These are phyloP conservation scores for Tenualosa ilisha DNA, from an alignment of 2,797 vertebrate genomes.

Conservation along the genomic window DNA sequence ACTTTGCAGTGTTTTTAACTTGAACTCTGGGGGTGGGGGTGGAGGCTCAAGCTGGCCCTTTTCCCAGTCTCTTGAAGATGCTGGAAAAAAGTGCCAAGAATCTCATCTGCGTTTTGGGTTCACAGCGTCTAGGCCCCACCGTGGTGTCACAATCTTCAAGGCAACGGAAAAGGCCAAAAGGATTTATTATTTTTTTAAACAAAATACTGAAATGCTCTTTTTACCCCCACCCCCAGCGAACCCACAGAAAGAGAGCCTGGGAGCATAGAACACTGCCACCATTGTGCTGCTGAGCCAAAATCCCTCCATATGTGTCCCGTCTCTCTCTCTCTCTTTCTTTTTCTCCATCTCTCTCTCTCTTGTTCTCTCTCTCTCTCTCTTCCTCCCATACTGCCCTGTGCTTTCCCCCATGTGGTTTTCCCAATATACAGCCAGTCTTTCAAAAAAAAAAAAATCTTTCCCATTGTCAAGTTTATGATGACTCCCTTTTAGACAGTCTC, in stretches of 20 bases:
- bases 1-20: slow-evolving; percentile 65
- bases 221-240: slow-evolving; percentile 51
- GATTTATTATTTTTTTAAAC: slow-evolving; percentile 55
- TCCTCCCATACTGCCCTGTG: slow-evolving; percentile 49
- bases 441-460: slow-evolving; percentile 3
- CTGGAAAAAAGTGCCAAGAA: slow-evolving; percentile 59
- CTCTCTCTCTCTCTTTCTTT: slow-evolving; percentile 39
- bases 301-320: slow-evolving; percentile 63
- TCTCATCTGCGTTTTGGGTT: slow-evolving; percentile 66
- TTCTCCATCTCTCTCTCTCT: not conserved
- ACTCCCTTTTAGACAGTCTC: not conserved
- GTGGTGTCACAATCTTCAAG: slow-evolving; percentile 70
- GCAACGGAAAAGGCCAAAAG: slow-evolving; percentile 61
- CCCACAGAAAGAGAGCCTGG: slow-evolving; percentile 56
- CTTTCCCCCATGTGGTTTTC: slow-evolving; percentile 55
- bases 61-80: slow-evolving; percentile 61
- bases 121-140: slow-evolving; percentile 68
- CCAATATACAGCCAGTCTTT: slow-evolving; percentile 15
- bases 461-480: not conserved
- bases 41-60: slow-evolving; percentile 70
- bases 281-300: slow-evolving; percentile 64
- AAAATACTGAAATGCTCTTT: slow-evolving; percentile 50
- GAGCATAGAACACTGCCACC: slow-evolving; percentile 65
- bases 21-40: slow-evolving; percentile 48
- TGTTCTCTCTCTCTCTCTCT: not conserved